Evolutionary conservation across 2,113 vertebrate species (phyloP), one percentile per base, ranked within the genome.

Genomic region (Carlito syrichta): DNA sequence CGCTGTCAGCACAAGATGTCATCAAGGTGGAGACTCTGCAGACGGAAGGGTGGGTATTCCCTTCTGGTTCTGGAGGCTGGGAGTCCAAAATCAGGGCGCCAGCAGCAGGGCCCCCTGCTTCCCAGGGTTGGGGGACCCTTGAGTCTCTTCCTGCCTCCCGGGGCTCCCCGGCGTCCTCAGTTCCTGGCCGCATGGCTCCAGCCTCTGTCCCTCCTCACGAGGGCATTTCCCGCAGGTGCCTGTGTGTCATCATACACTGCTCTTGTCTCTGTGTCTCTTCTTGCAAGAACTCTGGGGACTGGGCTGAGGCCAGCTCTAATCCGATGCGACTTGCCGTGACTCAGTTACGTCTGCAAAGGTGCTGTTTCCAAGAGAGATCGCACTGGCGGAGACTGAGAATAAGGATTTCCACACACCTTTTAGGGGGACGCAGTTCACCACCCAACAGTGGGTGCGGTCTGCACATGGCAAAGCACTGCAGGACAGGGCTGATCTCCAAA

Each of bases 181-280:
- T 1, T 17, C 14, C 4, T n/a, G 3, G 19, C 1, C 1, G 25
- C 13, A 0, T 32, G 19, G 3, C 19, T 52, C 68, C 10, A 1
- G 19, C 35, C 19, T 30, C 91, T 30, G 11, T 54, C 11, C 3
- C 16, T 6, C 13, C 4, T 23, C 25, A 20, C n/a, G 0, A 2
- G n/a, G 43, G n/a, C 62, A 35, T 35, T 25, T 81, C 27, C 23
- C 54, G n/a, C n/a, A n/a, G n/a, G n/a, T n/a, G n/a, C n/a, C n/a
- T n/a, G n/a, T n/a, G n/a, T n/a, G n/a, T n/a, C n/a, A n/a, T n/a
- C n/a, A n/a, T n/a, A n/a, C n/a, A n/a, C n/a, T n/a, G n/a, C n/a
- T n/a, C n/a, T n/a, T n/a, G 62, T 43, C 25, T 66, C 54, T 50
- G 14, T 4, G 4, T 60, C 23, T 71, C 25, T 19, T 17, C 45